phyloP scores from a whole-genome alignment of 2,797 vertebrate genomes.

The Thripadectes ignobilis region DNA sequence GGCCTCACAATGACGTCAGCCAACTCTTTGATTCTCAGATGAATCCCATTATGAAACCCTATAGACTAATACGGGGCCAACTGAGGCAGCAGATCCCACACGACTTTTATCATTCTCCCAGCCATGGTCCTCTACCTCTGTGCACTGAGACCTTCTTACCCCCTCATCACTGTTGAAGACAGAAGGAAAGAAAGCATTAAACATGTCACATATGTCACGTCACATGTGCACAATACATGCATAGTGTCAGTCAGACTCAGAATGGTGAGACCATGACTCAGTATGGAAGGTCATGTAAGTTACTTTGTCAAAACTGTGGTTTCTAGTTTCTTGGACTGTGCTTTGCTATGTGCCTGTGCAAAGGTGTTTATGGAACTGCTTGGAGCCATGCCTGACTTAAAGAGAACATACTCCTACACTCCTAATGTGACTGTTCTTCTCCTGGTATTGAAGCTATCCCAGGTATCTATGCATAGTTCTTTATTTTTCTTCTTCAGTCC shows the following conservation, averaged over 20 bases:
- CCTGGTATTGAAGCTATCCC: neutral
- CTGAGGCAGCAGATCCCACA: neutral
- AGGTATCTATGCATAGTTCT: neutral
- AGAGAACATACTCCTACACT: neutral
- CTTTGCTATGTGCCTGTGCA: neutral
- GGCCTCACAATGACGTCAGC: neutral
- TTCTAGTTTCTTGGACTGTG: neutral
- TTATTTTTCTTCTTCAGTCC: neutral
- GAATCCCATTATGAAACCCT: neutral
- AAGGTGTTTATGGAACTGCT: neutral
- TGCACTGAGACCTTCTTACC: neutral
- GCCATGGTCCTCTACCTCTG: neutral
- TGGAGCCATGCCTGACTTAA: neutral
- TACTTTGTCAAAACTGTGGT: neutral
- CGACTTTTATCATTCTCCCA: neutral
- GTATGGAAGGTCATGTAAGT: neutral
- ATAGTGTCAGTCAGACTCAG: neutral
- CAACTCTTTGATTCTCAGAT: neutral
- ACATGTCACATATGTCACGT: neutral
- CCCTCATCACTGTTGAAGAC: neutral
- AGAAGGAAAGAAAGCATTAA: neutral
- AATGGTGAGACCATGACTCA: neutral
- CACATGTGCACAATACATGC: rapidly evolving
- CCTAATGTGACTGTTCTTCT: neutral
- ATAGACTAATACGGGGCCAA: neutral